These are phyloP conservation scores for Ahaetulla prasina DNA, from an alignment of 2,113 vertebrate species.

Conservation along the genomic window DNA sequence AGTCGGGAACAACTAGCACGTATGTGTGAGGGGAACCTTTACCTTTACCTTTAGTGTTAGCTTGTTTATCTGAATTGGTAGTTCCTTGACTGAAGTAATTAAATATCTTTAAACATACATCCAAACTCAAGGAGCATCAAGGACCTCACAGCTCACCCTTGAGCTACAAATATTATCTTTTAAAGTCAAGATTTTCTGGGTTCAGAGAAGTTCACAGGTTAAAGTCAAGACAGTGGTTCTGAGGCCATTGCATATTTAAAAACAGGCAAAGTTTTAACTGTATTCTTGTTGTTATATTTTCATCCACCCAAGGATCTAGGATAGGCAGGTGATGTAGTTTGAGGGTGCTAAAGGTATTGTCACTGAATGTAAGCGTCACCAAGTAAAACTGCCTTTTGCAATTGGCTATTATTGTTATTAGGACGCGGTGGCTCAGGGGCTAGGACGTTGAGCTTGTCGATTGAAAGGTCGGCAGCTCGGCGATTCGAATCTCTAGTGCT, in stretches of 20 bases:
- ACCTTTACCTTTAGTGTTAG: too few relatives aligned
- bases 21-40: too few relatives aligned
- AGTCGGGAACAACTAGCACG: too few relatives aligned
- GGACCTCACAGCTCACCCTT: neutral
- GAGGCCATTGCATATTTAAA: neutral
- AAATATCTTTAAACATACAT: neutral
- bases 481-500: too few relatives aligned
- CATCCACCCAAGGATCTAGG: neutral
- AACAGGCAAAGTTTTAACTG: neutral
- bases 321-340: neutral
- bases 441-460: too few relatives aligned
- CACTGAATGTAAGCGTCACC: neutral
- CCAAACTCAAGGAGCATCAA: neutral
- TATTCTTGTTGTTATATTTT: neutral
- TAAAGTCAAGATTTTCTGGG: neutral
- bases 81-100: neutral
- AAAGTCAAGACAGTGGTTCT: neutral
- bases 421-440: too few relatives aligned
- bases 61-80: neutral
- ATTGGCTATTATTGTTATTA: neutral
- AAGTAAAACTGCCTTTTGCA: neutral
- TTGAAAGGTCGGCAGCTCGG: too few relatives aligned
- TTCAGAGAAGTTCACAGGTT: neutral
- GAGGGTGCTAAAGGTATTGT: neutral
- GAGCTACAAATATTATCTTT: neutral